phyloP scores from a whole-genome alignment of 2,797 vertebrate species.

The Sebastes diploproa region DNA sequence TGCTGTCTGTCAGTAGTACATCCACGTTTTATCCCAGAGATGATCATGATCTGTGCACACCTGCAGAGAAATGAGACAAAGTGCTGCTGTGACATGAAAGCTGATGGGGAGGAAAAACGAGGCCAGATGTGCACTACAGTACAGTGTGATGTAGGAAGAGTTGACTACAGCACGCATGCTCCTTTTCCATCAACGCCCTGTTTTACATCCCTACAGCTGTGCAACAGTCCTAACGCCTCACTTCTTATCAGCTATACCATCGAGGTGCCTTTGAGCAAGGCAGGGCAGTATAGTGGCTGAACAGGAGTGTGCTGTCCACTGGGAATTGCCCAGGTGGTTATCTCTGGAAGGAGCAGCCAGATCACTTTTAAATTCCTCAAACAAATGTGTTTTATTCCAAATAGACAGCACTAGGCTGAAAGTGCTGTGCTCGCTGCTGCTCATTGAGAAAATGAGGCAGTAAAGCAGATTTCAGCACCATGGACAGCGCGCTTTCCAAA shows the following conservation, averaged over 20 bases:
- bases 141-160: background rate
- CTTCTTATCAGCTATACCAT: background rate
- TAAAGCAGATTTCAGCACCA: constrained; percentile 79
- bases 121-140: constrained; percentile 34
- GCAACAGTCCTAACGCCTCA: background rate
- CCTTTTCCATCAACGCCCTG: constrained; percentile 45
- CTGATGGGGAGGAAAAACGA: background rate
- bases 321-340: background rate
- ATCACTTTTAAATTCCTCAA: background rate
- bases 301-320: background rate
- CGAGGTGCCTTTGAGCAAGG: constrained; percentile 49
- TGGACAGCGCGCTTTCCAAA: constrained; percentile 80
- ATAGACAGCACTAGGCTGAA: background rate
- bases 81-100: constrained; percentile 32
- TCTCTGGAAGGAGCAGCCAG: background rate
- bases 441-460: constrained; percentile 45
- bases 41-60: constrained; percentile 63
- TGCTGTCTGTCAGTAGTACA: constrained; percentile 45
- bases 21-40: constrained; percentile 72
- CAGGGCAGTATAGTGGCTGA: background rate
- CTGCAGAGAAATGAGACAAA: constrained; percentile 52
- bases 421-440: background rate
- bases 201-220: constrained; percentile 25
- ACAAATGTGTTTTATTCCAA: background rate
- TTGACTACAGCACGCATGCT: constrained; percentile 48